Conservation (phyloP, 2,888 invertebrate species). For the Bembecia ichneumoniformis region DNA sequence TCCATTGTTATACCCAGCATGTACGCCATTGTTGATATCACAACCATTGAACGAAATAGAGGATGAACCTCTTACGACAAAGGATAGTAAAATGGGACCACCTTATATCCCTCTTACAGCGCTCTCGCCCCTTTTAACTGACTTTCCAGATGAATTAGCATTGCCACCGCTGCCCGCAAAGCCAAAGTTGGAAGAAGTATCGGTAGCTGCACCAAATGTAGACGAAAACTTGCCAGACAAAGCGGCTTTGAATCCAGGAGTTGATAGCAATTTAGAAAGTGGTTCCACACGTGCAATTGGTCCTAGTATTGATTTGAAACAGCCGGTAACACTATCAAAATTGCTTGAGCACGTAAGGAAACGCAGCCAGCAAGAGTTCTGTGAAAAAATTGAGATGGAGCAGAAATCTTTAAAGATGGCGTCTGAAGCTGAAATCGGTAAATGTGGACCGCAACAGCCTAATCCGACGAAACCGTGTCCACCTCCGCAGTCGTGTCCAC, state of each 20-base stretch:
- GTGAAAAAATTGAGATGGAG: conserved; percentile 9
- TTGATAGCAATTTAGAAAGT: background rate
- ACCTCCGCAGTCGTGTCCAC: conserved; percentile 1
- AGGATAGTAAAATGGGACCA: no score
- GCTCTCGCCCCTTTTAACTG: no score
- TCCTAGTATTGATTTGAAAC: background rate
- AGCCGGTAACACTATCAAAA: conserved; percentile 26
- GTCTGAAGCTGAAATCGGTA: conserved; percentile 5
- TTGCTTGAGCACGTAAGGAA: conserved; percentile 32
- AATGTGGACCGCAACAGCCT: conserved; percentile 10
- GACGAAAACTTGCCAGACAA: background rate
- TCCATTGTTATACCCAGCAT: background rate
- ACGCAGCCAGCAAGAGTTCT: conserved; percentile 23
- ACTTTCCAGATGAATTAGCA: no score
- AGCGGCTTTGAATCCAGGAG: background rate
- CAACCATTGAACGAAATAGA: background rate
- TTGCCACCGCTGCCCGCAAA: no score
- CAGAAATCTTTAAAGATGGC: conserved; percentile 7
- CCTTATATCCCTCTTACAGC: no score
- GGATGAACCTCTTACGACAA: background rate
- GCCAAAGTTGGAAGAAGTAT: no score
- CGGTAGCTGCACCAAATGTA: background rate
- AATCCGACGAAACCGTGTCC: background rate
- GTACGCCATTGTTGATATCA: background rate
- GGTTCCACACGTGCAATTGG: background rate